A percentile compares a stretch with the other conserved stretches of the same genome.
Conservation (phyloP, 1,140 invertebrate species). For the Zaprionus gabonicus region DNA sequence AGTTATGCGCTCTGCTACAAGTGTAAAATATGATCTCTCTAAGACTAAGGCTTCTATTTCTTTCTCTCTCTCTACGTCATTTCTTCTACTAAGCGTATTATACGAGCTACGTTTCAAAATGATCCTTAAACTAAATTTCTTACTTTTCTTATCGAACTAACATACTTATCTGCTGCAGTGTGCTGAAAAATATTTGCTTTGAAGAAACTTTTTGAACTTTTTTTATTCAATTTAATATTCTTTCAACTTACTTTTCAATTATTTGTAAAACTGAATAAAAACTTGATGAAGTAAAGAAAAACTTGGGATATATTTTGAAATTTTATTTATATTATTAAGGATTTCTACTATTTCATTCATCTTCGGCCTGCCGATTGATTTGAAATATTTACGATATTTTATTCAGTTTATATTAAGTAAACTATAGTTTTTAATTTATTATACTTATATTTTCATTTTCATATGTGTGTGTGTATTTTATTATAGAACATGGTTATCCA, state of each 20-base stretch:
- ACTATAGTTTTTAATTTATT: conserved; percentile 39
- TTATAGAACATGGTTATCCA: conserved; percentile 84
- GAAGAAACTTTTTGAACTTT: not conserved
- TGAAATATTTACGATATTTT: not conserved
- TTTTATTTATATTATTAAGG: not conserved
- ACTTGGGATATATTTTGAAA: not conserved
- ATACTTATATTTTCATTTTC: conserved; percentile 42
- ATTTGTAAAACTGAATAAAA: not conserved
- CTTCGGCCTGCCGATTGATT: conserved; percentile 39
- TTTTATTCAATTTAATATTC: not conserved
- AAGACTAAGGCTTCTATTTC: not conserved
- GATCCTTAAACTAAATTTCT: not conserved
- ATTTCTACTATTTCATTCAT: not conserved
- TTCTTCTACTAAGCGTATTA: conserved; percentile 5
- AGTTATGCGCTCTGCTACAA: conserved; percentile 62
- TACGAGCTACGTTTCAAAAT: not conserved
- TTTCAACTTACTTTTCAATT: not conserved
- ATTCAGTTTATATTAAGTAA: conserved; percentile 13
- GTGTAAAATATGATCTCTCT: conserved; percentile 62
- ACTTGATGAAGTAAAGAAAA: not conserved
- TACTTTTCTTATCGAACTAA: not conserved
- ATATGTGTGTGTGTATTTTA: conserved; percentile 43
- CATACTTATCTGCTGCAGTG: conserved; percentile 14
- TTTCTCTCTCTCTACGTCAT: conserved; percentile 20
- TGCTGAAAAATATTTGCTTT: not conserved